phyloP scores from a whole-genome alignment of 2,888 invertebrate genomes.

The Pseudolycoriella hygida region DNA sequence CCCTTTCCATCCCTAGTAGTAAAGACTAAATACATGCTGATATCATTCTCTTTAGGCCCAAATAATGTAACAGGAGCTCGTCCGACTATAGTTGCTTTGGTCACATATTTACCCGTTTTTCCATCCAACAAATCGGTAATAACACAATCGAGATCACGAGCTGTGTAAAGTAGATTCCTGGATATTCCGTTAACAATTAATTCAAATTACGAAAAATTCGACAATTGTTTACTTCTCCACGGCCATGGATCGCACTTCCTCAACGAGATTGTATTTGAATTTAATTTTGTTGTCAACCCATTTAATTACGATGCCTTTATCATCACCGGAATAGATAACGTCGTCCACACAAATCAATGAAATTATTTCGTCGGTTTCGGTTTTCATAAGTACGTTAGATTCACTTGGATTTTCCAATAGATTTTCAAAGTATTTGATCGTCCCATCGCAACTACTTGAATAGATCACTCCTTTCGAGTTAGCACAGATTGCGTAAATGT shows the following conservation, averaged over 20 bases:
- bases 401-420: constrained; percentile 17
- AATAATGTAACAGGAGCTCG: constrained; percentile 23
- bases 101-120: constrained; percentile 25
- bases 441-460: constrained; percentile 26
- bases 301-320: constrained; percentile 26
- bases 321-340: constrained; percentile 25
- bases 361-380: constrained; percentile 23
- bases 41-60: constrained; percentile 19
- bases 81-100: constrained; percentile 23
- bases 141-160: constrained; percentile 25
- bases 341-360: constrained; percentile 21
- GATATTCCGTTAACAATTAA: too few species aligned
- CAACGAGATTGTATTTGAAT: constrained; percentile 26
- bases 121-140: constrained; percentile 20
- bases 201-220: too few species aligned
- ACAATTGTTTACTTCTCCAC: constrained; percentile 16
- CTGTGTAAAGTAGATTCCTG: constrained; percentile 18
- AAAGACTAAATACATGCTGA: constrained; percentile 19
- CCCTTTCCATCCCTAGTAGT: constrained; percentile 22
- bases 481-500: constrained; percentile 24
- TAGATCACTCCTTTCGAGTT: constrained; percentile 25
- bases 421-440: constrained; percentile 21
- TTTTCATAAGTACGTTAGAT: constrained; percentile 18
- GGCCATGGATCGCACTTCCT: constrained; percentile 26
- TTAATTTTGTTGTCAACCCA: constrained; percentile 27